These are phyloP conservation scores for Chrysomela aeneicollis DNA, from an alignment of 2,888 invertebrate genomes.

Conservation along the genomic window DNA sequence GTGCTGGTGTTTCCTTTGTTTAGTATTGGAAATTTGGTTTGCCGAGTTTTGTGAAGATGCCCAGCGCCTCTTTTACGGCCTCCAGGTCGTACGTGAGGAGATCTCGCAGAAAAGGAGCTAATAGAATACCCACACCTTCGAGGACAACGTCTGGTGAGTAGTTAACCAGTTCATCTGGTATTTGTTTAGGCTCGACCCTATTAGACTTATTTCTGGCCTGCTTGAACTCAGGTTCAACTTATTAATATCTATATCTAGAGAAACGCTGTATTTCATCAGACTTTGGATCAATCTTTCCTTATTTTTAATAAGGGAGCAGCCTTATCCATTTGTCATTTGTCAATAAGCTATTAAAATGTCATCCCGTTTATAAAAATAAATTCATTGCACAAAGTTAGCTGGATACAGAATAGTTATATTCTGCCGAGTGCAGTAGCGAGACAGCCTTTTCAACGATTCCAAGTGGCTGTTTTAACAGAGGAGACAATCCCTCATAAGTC, in stretches of 20 bases:
- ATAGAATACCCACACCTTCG: slow-evolving; percentile 83
- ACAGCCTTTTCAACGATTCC: background rate
- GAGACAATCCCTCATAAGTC: background rate
- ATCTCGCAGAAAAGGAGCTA: slow-evolving; percentile 90
- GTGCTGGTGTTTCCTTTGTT: slow-evolving; percentile 86
- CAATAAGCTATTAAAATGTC: slow-evolving; percentile 45
- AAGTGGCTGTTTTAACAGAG: background rate
- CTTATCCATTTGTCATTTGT: slow-evolving; percentile 48
- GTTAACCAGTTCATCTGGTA: slow-evolving; percentile 24
- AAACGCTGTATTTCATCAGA: slow-evolving; percentile 16
- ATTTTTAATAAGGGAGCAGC: slow-evolving; percentile 41
- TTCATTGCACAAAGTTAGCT: slow-evolving; percentile 53
- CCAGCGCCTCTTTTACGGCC: slow-evolving; percentile 94
- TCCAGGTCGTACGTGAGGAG: slow-evolving; percentile 91
- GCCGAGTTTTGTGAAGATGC: slow-evolving; percentile 74
- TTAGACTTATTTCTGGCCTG: slow-evolving; percentile 24
- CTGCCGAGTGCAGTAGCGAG: background rate
- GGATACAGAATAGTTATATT: slow-evolving; percentile 47
- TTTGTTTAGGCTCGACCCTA: slow-evolving; percentile 27
- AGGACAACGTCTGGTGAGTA: slow-evolving; percentile 83
- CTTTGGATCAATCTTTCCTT: slow-evolving; percentile 31
- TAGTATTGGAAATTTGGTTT: slow-evolving; percentile 66
- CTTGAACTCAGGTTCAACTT: background rate
- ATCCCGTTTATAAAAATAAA: slow-evolving; percentile 51
- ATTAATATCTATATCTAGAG: too few species aligned